Evolutionary conservation across 2,888 invertebrate genomes (phyloP).

Genomic region (Megastigmus dorsalis): DNA sequence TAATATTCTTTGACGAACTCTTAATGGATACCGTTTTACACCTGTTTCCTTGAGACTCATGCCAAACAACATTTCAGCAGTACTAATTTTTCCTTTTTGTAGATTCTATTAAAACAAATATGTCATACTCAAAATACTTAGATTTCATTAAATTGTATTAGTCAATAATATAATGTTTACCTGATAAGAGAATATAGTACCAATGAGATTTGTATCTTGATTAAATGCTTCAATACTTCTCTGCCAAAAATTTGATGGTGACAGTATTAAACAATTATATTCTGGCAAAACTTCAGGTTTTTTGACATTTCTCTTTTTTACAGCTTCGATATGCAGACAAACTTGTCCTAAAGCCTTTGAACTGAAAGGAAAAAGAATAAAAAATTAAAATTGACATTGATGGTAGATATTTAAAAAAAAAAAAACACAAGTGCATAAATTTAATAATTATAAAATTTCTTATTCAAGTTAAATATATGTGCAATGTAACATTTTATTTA

Average conservation of each 20-base stretch:
- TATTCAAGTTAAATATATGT: slow-evolving; percentile 6
- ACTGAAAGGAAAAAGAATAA: slow-evolving; percentile 74
- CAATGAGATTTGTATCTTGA: slow-evolving; percentile 86
- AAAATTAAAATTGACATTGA: background rate
- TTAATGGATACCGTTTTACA: slow-evolving; percentile 89
- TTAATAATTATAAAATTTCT: slow-evolving; percentile 5
- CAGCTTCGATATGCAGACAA: slow-evolving; percentile 90
- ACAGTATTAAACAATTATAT: slow-evolving; percentile 92
- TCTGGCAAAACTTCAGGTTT: slow-evolving; percentile 86
- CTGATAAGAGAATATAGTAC: slow-evolving; percentile 89
- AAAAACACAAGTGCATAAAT: background rate
- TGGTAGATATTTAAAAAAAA: background rate
- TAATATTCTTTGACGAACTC: slow-evolving; percentile 88
- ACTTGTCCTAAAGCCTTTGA: slow-evolving; percentile 85
- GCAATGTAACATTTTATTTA: slow-evolving; percentile 67
- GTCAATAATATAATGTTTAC: slow-evolving; percentile 73
- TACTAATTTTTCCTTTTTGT: slow-evolving; percentile 88
- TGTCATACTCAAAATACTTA: background rate
- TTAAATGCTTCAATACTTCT: slow-evolving; percentile 87
- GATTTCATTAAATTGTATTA: background rate
- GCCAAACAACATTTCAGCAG: slow-evolving; percentile 94
- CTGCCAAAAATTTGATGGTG: slow-evolving; percentile 96
- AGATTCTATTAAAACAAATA: slow-evolving; percentile 77
- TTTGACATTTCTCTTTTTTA: slow-evolving; percentile 79
- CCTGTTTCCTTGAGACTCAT: slow-evolving; percentile 93